Evolutionary conservation across 2,797 vertebrate species (phyloP).

Genomic region (Aplochiton taeniatus): DNA sequence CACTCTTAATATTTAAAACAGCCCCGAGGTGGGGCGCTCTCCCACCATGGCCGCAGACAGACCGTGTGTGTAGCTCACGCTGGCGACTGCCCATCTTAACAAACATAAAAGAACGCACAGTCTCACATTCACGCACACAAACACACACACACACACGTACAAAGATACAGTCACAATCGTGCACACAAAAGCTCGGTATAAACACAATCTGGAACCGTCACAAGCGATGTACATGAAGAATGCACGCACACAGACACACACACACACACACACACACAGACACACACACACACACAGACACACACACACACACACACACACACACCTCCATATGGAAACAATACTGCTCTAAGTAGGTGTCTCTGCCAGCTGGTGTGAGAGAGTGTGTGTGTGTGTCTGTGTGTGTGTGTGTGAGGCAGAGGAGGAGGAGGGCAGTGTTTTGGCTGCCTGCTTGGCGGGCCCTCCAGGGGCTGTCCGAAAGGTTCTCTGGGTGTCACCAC

Average conservation of each 20-base stretch:
- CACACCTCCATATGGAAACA: slow-evolving; percentile 14
- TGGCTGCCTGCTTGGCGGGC: too few species aligned
- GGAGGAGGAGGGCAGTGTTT: too few species aligned
- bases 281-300: slow-evolving; percentile 6
- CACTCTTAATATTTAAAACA: slow-evolving; percentile 77
- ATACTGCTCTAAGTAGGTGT: not conserved
- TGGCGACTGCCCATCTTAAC: slow-evolving; percentile 39
- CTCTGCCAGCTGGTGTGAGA: slow-evolving; percentile 3
- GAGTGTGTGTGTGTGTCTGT: slow-evolving; percentile 30
- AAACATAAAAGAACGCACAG: too few species aligned
- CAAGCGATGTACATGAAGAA: too few species aligned
- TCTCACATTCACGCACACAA: too few species aligned
- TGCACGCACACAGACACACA: not conserved
- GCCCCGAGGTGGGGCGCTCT: slow-evolving; percentile 71
- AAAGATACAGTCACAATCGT: not conserved
- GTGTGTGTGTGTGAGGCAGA: not conserved
- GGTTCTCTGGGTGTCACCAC: not conserved
- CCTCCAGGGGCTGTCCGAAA: not conserved
- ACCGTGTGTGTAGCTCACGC: slow-evolving; percentile 64
- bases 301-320: slow-evolving; percentile 11
- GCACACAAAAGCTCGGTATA: too few species aligned
- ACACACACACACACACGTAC: too few species aligned
- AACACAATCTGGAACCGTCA: too few species aligned
- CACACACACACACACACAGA: slow-evolving; percentile 1
- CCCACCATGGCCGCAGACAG: slow-evolving; percentile 53